These are phyloP conservation scores for Solen grandis DNA, from an alignment of 1,140 invertebrate genomes.

Conservation along the genomic window DNA sequence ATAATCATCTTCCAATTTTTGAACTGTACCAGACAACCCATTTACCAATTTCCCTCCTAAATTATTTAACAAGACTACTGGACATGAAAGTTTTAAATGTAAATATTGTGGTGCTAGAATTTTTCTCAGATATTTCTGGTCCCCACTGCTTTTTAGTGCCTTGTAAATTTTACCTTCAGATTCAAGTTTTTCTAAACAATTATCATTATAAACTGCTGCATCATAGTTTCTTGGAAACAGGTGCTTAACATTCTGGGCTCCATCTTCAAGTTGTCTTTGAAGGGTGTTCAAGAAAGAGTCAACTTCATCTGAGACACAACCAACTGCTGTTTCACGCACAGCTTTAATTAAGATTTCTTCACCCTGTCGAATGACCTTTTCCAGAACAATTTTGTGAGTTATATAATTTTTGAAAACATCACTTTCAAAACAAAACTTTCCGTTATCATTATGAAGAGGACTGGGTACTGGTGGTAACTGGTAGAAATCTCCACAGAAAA, in stretches of 20 bases:
- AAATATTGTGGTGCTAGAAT: slow-evolving; percentile 14
- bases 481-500: slow-evolving; percentile 33
- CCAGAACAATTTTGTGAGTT: not conserved
- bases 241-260: not conserved
- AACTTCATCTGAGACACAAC: slow-evolving; percentile 1
- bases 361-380: slow-evolving; percentile 19
- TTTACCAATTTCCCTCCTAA: slow-evolving; percentile 9
- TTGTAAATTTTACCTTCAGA: slow-evolving; percentile 1
- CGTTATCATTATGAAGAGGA: slow-evolving; percentile 18
- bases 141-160: not conserved
- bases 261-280: not conserved
- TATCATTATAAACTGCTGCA: not conserved
- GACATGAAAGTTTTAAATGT: slow-evolving; percentile 17
- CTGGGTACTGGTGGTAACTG: slow-evolving; percentile 21
- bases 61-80: slow-evolving; percentile 5
- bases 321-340: slow-evolving; percentile 13
- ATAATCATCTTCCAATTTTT: slow-evolving; percentile 3
- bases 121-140: slow-evolving; percentile 7
- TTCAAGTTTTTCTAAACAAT: not conserved
- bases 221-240: slow-evolving; percentile 21
- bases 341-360: not conserved
- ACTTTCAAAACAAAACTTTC: slow-evolving; percentile 42
- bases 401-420: slow-evolving; percentile 22
- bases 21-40: not conserved
- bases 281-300: slow-evolving; percentile 14